Conservation (phyloP, 2,113 vertebrate genomes). For the Chunga burmeisteri region DNA sequence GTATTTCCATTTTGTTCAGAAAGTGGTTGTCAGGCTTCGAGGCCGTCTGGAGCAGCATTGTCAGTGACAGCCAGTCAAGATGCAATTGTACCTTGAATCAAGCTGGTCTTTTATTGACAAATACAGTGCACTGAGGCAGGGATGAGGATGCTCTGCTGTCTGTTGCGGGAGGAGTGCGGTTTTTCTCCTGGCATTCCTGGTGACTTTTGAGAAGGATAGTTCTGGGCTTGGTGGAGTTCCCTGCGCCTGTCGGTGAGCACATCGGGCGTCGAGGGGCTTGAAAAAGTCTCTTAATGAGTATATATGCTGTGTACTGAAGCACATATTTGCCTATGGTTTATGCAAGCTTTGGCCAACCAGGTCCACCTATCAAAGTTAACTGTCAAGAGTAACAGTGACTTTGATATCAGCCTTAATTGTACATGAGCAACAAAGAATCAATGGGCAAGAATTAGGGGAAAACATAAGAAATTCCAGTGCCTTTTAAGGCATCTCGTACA, state of each 20-base stretch:
- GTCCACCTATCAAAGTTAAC: background rate
- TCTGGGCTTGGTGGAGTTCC: constrained; percentile 10
- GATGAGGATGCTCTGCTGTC: background rate
- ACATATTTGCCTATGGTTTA: background rate
- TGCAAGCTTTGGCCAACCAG: background rate
- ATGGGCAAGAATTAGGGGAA: background rate
- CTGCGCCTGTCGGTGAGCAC: background rate
- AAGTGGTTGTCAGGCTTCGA: constrained; percentile 58
- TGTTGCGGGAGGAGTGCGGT: background rate
- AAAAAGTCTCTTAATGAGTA: background rate
- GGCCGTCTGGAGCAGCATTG: constrained; percentile 40
- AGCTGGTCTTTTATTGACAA: constrained; percentile 44
- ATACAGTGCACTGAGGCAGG: background rate
- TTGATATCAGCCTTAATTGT: background rate
- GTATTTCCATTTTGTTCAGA: constrained; percentile 68
- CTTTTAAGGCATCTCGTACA: background rate
- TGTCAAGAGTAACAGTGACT: background rate
- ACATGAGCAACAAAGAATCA: background rate
- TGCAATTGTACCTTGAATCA: background rate
- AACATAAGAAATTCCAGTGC: background rate
- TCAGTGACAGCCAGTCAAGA: constrained; percentile 47
- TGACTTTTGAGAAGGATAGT: background rate
- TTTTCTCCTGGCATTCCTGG: background rate
- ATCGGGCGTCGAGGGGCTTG: background rate
- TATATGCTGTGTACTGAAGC: background rate